A percentile compares a stretch with the other conserved stretches of the same genome.
phyloP scores from a whole-genome alignment of 2,888 invertebrate genomes.

The Ashinkailepas kermadecensis region DNA sequence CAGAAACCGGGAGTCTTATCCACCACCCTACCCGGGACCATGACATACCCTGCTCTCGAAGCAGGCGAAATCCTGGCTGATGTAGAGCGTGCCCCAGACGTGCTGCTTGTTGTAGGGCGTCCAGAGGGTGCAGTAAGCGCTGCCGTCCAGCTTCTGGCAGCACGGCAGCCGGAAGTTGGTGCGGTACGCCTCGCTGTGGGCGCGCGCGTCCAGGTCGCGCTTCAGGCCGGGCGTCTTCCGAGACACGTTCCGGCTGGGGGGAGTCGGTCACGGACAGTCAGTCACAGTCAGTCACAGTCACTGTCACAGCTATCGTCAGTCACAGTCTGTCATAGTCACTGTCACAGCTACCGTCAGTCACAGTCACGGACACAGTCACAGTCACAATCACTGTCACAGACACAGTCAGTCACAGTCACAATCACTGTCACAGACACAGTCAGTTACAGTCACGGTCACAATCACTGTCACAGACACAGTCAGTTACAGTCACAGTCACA shows the following conservation, averaged over 20 bases:
- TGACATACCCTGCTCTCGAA: constrained; percentile 82
- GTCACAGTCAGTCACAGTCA: too few species aligned
- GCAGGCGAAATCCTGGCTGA: constrained; percentile 91
- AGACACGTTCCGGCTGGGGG: constrained; percentile 66
- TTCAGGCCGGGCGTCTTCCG: constrained; percentile 87
- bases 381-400: background rate
- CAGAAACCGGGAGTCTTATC: too few species aligned
- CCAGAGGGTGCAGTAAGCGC: constrained; percentile 83
- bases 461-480: too few species aligned
- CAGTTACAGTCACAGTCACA: too few species aligned
- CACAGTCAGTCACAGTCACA: too few species aligned
- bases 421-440: too few species aligned
- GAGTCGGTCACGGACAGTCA: background rate
- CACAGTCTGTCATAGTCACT: too few species aligned
- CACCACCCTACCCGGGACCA: too few species aligned
- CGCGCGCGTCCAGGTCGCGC: constrained; percentile 87
- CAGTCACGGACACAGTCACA: constrained; percentile 8
- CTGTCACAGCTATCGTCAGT: too few species aligned
- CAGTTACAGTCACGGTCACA: too few species aligned
- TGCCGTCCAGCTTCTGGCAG: constrained; percentile 87
- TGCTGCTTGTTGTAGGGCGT: constrained; percentile 90
- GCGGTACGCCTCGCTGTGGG: constrained; percentile 65
- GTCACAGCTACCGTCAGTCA: too few species aligned
- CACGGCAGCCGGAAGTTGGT: constrained; percentile 76
- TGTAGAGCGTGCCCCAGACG: constrained; percentile 76